Evolutionary conservation across 1,140 invertebrate species (phyloP).

Genomic region (Augochlora pura): DNA sequence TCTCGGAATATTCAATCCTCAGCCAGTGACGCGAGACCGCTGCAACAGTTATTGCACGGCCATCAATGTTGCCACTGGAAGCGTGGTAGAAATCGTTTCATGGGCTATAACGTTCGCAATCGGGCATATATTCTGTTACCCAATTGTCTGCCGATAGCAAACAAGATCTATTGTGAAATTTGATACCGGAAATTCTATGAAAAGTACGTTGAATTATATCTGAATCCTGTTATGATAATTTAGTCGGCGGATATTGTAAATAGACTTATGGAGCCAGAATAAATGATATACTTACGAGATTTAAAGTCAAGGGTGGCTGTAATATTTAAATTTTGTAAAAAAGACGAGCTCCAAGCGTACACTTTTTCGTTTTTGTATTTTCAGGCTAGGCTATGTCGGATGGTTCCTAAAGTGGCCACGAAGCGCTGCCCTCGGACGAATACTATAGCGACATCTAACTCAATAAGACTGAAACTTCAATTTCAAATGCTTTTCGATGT

Average conservation of each 20-base stretch:
- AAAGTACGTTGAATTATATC: neutral
- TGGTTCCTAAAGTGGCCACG: neutral
- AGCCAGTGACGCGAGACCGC: neutral
- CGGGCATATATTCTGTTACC: neutral
- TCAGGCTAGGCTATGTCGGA: too few relatives aligned
- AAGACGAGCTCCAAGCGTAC: neutral
- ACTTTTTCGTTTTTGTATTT: neutral
- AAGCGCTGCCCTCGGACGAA: neutral
- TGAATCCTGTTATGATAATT: neutral
- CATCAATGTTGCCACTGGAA: neutral
- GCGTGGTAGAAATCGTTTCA: neutral
- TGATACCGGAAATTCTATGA: neutral
- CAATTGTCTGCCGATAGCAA: neutral
- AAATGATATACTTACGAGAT: neutral
- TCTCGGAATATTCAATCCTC: conserved; percentile 16
- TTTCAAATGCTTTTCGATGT: too few relatives aligned
- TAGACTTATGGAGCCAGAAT: neutral
- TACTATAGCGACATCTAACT: neutral
- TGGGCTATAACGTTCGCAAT: neutral
- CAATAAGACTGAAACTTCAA: neutral
- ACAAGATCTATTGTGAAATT: neutral
- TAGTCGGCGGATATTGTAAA: neutral
- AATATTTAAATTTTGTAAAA: neutral
- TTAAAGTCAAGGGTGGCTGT: neutral
- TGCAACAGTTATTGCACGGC: neutral